Evolutionary conservation across 2,888 invertebrate genomes (phyloP).

Genomic region (Apotomis turbidana): DNA sequence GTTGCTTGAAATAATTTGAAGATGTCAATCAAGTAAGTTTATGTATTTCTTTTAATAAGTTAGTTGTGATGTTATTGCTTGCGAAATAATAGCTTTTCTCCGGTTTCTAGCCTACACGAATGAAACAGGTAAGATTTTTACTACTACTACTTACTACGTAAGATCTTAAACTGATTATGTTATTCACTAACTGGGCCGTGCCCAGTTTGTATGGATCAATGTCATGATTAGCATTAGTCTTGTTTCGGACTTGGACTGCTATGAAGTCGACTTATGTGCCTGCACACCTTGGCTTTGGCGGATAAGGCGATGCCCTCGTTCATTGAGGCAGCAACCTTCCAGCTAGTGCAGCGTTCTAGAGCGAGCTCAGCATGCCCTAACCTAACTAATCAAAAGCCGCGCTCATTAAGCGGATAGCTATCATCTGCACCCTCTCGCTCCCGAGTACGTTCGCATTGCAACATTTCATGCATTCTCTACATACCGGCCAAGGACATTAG

Average conservation of each 20-base stretch:
- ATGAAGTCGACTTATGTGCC: slow-evolving; percentile 30
- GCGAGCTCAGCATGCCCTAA: slow-evolving; percentile 10
- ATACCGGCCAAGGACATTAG: slow-evolving; percentile 59
- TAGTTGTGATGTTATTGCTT: slow-evolving; percentile 24
- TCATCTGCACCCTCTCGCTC: slow-evolving; percentile 33
- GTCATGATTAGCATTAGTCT: slow-evolving; percentile 38
- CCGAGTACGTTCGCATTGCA: slow-evolving; percentile 43
- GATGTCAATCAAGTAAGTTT: slow-evolving; percentile 45
- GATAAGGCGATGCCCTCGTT: slow-evolving; percentile 41
- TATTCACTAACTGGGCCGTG: slow-evolving; percentile 6
- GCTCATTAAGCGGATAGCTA: slow-evolving; percentile 26
- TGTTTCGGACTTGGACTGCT: slow-evolving; percentile 21
- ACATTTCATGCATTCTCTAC: slow-evolving; percentile 42
- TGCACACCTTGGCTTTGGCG: slow-evolving; percentile 38
- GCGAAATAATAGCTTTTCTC: slow-evolving; percentile 42
- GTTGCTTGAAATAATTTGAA: slow-evolving; percentile 35
- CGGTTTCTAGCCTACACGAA: slow-evolving; percentile 42
- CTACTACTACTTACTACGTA: slow-evolving; percentile 19
- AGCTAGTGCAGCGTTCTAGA: slow-evolving; percentile 16
- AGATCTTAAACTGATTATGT: slow-evolving; percentile 7
- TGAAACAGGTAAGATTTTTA: slow-evolving; percentile 39
- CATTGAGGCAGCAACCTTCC: slow-evolving; percentile 30
- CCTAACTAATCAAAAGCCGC: slow-evolving; percentile 32
- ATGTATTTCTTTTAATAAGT: slow-evolving; percentile 11
- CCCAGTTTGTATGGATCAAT: slow-evolving; percentile 27